A percentile compares a stretch with the other conserved stretches of the same genome.
Conservation (phyloP, 2,888 invertebrate genomes). For the Abrostola triplasia region DNA sequence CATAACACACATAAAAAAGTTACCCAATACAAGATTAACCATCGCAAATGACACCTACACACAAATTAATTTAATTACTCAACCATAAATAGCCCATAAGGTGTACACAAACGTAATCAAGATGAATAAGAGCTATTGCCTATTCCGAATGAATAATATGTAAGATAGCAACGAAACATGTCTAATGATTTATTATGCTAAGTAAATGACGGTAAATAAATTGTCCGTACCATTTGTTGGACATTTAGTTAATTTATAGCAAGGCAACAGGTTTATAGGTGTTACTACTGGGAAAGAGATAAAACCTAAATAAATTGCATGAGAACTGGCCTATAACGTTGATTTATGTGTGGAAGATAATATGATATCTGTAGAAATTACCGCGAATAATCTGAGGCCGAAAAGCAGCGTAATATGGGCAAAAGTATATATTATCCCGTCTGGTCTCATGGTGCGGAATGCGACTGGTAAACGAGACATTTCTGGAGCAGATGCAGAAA, state of each 20-base stretch:
- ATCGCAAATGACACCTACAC: not conserved
- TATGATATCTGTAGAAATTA: not conserved
- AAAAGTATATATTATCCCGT: not conserved
- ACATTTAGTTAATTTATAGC: constrained; percentile 34
- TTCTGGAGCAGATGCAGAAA: too few species aligned
- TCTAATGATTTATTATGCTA: constrained; percentile 27
- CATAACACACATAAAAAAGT: not conserved
- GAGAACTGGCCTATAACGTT: constrained; percentile 24
- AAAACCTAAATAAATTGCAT: constrained; percentile 15
- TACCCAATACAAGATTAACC: not conserved
- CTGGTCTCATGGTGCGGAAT: too few species aligned
- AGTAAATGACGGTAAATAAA: constrained; percentile 30
- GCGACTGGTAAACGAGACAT: too few species aligned
- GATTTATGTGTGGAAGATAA: constrained; percentile 1
- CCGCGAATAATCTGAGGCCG: not conserved
- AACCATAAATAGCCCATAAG: constrained; percentile 14
- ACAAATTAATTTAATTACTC: constrained; percentile 14
- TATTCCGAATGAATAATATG: constrained; percentile 25
- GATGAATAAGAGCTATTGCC: constrained; percentile 24
- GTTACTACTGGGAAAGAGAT: constrained; percentile 19
- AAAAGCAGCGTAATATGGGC: constrained; percentile 9
- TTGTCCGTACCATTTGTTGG: constrained; percentile 4
- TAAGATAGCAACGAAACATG: constrained; percentile 22
- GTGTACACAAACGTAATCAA: constrained; percentile 20
- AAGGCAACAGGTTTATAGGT: constrained; percentile 27